These are phyloP conservation scores for Heliocidaris erythrogramma DNA, from an alignment of 35 echinoderm and acorn worm species.

Conservation along the genomic window DNA sequence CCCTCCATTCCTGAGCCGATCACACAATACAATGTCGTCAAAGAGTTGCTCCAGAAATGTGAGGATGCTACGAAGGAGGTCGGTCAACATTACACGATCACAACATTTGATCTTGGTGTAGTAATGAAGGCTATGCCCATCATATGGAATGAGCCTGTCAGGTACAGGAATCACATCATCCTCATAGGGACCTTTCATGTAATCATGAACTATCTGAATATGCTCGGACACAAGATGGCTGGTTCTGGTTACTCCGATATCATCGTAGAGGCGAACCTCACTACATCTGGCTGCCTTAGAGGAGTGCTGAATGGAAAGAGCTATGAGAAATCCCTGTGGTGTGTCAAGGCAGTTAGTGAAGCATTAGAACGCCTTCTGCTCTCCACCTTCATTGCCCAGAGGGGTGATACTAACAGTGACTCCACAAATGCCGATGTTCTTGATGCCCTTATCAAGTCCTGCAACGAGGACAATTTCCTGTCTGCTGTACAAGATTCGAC, in stretches of 20 bases:
- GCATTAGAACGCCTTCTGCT: background rate
- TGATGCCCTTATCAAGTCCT: background rate
- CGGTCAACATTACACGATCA: constrained; percentile 44
- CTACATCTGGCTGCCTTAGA: constrained; percentile 4
- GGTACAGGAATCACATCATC: constrained; percentile 36
- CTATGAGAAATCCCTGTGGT: constrained; percentile 53
- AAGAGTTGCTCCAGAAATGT: constrained; percentile 36
- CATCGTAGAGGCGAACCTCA: background rate
- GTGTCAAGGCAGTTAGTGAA: constrained; percentile 40
- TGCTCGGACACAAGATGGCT: constrained; percentile 56
- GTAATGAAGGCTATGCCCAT: constrained; percentile 52
- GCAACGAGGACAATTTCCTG: constrained; percentile 20
- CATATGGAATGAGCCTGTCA: background rate
- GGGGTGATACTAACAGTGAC: background rate
- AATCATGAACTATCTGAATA: constrained; percentile 42
- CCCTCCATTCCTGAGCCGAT: constrained; percentile 47
- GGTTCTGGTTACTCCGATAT: constrained; percentile 51
- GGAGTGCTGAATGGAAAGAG: constrained; percentile 49
- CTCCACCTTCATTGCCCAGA: background rate
- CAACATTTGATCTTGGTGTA: constrained; percentile 54
- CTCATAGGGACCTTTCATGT: constrained; percentile 26
- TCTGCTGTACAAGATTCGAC: background rate
- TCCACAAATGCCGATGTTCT: background rate
- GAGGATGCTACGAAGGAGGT: constrained; percentile 53
- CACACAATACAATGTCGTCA: constrained; percentile 37